Evolutionary conservation across 2,888 invertebrate species (phyloP).

Genomic region (Cyrtodaria siliqua): DNA sequence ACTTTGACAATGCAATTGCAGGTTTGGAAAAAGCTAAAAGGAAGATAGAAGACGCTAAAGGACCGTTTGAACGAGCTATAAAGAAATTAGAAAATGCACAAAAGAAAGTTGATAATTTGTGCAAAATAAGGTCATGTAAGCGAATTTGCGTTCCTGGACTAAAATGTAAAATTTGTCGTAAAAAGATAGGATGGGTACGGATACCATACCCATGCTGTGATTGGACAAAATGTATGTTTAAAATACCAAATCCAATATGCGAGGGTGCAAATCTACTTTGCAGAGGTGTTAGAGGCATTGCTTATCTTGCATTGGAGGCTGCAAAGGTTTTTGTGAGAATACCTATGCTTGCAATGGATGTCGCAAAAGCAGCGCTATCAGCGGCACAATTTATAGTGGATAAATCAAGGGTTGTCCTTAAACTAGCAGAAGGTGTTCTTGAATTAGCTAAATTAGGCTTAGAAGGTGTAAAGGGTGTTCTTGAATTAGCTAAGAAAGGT

Average conservation of each 20-base stretch:
- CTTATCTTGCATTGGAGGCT: constrained; percentile 49
- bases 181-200: constrained; percentile 22
- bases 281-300: constrained; percentile 35
- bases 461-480: constrained; percentile 30
- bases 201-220: constrained; percentile 55
- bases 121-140: constrained; percentile 52
- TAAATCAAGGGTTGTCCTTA: constrained; percentile 55
- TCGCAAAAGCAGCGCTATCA: constrained; percentile 45
- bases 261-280: constrained; percentile 51
- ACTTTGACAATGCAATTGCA: constrained; percentile 56
- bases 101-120: constrained; percentile 59
- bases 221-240: constrained; percentile 56
- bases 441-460: constrained; percentile 48
- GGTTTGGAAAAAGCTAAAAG: constrained; percentile 44
- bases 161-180: constrained; percentile 44
- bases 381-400: constrained; percentile 62
- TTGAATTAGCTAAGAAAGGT: constrained; percentile 44
- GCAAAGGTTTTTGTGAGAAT: constrained; percentile 52
- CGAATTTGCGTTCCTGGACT: constrained; percentile 63
- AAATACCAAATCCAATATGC: constrained; percentile 55
- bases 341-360: constrained; percentile 59
- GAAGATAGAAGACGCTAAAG: constrained; percentile 54
- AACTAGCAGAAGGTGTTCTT: constrained; percentile 39
- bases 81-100: constrained; percentile 51
- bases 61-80: constrained; percentile 51